Conservation (phyloP, 2,113 vertebrate species). For the Smithornis capensis region DNA sequence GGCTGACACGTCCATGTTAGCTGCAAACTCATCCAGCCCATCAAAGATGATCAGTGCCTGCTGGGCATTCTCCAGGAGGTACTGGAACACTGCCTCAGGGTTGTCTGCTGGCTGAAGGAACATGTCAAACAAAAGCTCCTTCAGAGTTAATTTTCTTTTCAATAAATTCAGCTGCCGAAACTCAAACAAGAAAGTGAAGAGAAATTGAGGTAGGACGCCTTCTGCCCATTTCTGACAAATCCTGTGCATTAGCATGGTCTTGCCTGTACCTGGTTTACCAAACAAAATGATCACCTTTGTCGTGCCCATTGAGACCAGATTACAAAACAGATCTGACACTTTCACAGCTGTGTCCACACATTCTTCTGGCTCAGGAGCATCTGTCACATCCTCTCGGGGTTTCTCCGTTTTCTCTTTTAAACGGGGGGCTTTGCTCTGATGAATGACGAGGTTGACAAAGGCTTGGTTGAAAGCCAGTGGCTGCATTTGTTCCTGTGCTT, state of each 20-base stretch:
- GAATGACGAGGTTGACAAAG: conserved; percentile 73
- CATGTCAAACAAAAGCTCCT: conserved; percentile 83
- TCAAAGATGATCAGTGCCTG: conserved; percentile 85
- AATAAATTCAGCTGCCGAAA: conserved; percentile 87
- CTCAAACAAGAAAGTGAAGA: conserved; percentile 85
- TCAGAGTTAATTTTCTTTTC: conserved; percentile 72
- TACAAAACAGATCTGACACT: conserved; percentile 76
- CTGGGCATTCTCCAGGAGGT: conserved; percentile 77
- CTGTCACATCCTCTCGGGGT: not conserved
- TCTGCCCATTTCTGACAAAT: conserved; percentile 82
- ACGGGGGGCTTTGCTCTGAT: conserved; percentile 34
- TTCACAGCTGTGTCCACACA: conserved; percentile 52
- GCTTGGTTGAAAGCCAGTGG: conserved; percentile 60
- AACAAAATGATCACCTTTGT: conserved; percentile 75
- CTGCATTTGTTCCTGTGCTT: not conserved
- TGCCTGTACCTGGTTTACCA: conserved; percentile 87
- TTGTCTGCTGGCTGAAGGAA: conserved; percentile 70
- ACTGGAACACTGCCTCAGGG: conserved; percentile 71
- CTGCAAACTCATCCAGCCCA: conserved; percentile 86
- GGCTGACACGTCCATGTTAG: not conserved
- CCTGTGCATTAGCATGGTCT: conserved; percentile 80
- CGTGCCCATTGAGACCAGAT: not conserved
- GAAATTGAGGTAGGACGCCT: conserved; percentile 75
- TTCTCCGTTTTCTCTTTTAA: conserved; percentile 57
- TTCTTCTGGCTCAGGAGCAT: conserved; percentile 49